These are phyloP conservation scores for Pollenia amentaria DNA, from an alignment of 2,888 invertebrate genomes.

Conservation along the genomic window DNA sequence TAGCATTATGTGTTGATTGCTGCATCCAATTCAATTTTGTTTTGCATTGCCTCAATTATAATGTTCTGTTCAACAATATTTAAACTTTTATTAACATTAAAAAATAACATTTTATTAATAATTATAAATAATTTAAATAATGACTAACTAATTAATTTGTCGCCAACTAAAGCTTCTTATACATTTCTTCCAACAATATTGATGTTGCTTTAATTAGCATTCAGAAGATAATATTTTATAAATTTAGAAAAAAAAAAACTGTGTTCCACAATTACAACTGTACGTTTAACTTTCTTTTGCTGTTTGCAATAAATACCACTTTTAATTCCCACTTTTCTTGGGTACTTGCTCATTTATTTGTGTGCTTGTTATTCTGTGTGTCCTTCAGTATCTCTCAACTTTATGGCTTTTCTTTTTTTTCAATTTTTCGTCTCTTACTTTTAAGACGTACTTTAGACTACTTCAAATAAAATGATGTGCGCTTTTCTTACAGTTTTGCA, in stretches of 20 bases:
- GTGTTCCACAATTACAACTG: neutral
- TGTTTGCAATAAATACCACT: neutral
- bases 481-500: neutral
- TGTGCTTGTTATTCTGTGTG: neutral
- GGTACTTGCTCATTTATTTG: constrained; percentile 23
- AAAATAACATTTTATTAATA: constrained; percentile 9
- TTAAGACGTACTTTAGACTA: neutral
- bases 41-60: too few relatives aligned
- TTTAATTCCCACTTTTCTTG: constrained; percentile 30
- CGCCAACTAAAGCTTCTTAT: constrained; percentile 48
- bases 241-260: neutral
- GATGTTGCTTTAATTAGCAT: constrained; percentile 46
- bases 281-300: neutral
- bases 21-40: too few relatives aligned
- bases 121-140: constrained; percentile 39
- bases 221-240: constrained; percentile 8
- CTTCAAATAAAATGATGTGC: neutral
- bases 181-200: constrained; percentile 29
- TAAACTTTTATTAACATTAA: neutral
- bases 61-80: neutral
- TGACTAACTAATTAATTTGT: constrained; percentile 47
- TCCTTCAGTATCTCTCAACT: neutral
- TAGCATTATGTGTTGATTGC: too few relatives aligned
- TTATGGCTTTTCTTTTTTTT: neutral
- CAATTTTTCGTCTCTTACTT: neutral